Evolutionary conservation across 2,888 invertebrate genomes (phyloP).

Genomic region (Dexiosoma caninum): DNA sequence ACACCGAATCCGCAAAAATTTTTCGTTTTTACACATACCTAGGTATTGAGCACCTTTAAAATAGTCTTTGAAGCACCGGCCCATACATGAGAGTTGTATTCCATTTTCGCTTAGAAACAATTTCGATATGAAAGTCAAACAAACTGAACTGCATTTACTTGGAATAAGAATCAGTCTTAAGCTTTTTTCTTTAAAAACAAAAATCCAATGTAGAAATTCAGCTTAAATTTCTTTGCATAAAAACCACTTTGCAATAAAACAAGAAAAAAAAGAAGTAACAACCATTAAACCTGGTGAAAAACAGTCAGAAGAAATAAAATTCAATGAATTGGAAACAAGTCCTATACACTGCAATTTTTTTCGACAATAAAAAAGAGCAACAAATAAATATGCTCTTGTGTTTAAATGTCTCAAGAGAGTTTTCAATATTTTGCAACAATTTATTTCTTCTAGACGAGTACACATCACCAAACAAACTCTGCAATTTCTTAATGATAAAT

Average conservation of each 20-base stretch:
- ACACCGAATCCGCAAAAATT: too few relatives aligned
- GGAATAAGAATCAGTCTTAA: too few relatives aligned
- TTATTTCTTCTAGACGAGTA: constrained; percentile 83
- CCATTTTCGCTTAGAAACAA: too few relatives aligned
- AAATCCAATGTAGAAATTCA: too few relatives aligned
- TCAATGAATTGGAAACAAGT: constrained; percentile 46
- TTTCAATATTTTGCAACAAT: constrained; percentile 11
- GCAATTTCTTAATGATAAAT: constrained; percentile 87
- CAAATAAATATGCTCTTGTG: not conserved
- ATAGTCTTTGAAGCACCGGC: too few relatives aligned
- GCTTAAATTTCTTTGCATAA: too few relatives aligned
- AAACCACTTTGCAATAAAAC: not conserved
- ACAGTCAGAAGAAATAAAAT: constrained; percentile 31
- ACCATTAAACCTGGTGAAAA: not conserved
- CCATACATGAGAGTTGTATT: too few relatives aligned
- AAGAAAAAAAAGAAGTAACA: not conserved
- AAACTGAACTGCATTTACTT: too few relatives aligned
- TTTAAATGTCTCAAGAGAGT: not conserved
- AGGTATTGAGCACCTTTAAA: too few relatives aligned
- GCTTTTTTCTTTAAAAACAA: too few relatives aligned
- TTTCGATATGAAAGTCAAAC: too few relatives aligned
- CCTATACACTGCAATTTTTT: not conserved
- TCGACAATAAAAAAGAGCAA: constrained; percentile 18
- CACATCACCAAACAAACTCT: constrained; percentile 92
- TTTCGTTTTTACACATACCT: too few relatives aligned